Evolutionary conservation across 1,140 invertebrate genomes (phyloP), one percentile per base, ranked within the genome.

Genomic region (Lysiphlebus fabarum): DNA sequence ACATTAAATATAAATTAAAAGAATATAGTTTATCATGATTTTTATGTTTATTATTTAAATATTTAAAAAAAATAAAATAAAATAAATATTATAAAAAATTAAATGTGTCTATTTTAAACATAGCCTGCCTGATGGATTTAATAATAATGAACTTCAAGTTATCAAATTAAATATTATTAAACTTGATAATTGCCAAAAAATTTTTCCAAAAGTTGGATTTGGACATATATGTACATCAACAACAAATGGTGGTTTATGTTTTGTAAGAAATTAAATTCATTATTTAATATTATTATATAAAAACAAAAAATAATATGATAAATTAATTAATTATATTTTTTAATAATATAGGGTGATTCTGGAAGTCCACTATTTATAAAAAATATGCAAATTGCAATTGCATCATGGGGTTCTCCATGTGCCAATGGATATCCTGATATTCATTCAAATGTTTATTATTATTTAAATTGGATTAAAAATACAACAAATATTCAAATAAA

Each of bases 371-470:
- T 82, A 50, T 77, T 80, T 17, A 74, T 62, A 50, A 44, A 67
- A 26, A 66, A 64, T 8, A 12, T 49, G 7, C 69, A 82, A 44
- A 74, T 78, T 37, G 85, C 84, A 37, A 73, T 86, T 11, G 80
- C 83, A 0, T 83, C 82, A 11, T 85, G 81, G 76, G 84, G 84
- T n/a, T 70, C 75, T 42, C 77, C 76, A 0, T 87, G 85, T 66
- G 84, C 76, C 0, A 68, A 75, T 0, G 69, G 73, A 5, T 75
- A 72, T 60, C 83, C 85, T 2, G 84, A 84, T 9, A 79, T 86
- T n/a, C 86, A 85, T 68, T 82, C 84, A 0, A 71, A 76, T 48
- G 78, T 85, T 34, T 68, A 73, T 6, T 65, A 64, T n/a, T 81
- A 75, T 62, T 53, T 65, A 7, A 50, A 67, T 4, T 79, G 76